Conservation (phyloP, 2,888 invertebrate genomes). For the Rhamnusium bicolor region DNA sequence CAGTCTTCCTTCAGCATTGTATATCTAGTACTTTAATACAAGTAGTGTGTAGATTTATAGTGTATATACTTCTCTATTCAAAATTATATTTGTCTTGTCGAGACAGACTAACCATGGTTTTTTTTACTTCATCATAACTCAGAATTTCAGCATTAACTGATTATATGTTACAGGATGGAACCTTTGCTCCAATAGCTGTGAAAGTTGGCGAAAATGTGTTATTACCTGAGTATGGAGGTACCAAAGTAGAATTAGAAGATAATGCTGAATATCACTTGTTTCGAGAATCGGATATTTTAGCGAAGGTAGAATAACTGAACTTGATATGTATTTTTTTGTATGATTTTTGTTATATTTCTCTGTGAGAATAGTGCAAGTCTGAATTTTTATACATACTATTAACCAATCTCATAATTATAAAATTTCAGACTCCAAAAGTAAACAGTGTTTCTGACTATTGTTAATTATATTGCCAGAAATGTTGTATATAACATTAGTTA, state of each 20-base stretch:
- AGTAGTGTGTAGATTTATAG: too few species aligned
- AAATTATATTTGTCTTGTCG: too few species aligned
- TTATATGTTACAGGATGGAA: constrained; percentile 87
- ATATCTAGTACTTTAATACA: too few species aligned
- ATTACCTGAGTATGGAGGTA: constrained; percentile 98
- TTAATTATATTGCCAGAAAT: constrained; percentile 51
- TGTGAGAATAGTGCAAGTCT: constrained; percentile 46
- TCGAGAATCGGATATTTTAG: constrained; percentile 96
- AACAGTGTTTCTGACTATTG: constrained; percentile 46
- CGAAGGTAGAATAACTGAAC: constrained; percentile 81
- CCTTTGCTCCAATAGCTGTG: constrained; percentile 84
- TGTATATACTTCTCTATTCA: too few species aligned
- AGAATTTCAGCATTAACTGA: too few species aligned
- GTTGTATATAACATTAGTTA: constrained; percentile 40
- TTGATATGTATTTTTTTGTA: constrained; percentile 55
- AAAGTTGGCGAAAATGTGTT: constrained; percentile 95
- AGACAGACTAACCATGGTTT: too few species aligned
- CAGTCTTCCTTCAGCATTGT: too few species aligned
- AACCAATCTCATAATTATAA: constrained; percentile 49
- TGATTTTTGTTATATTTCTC: constrained; percentile 48
- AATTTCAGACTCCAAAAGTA: constrained; percentile 39
- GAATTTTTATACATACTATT: constrained; percentile 46
- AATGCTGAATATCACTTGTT: constrained; percentile 95
- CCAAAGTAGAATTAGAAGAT: constrained; percentile 92
- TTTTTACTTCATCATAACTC: too few species aligned